Evolutionary conservation across 2,797 vertebrate genomes (phyloP), one percentile per base, ranked within the genome.

Genomic region (Eutrigla gurnardus): DNA sequence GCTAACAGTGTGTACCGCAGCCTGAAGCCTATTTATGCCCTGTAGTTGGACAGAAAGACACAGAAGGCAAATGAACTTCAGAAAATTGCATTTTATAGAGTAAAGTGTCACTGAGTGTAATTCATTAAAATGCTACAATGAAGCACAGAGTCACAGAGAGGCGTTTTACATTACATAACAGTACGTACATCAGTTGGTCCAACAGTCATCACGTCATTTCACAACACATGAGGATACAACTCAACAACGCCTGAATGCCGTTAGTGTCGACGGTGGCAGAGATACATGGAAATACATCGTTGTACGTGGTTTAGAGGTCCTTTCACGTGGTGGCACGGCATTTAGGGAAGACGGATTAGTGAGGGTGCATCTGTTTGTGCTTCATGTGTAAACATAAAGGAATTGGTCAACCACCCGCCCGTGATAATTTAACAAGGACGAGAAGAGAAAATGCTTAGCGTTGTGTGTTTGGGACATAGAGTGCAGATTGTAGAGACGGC

Each of bases 301-400:
- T 42, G 3, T 25, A 25, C 25, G 25, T 25, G 25, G 25, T 25
- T 25, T 25, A 25, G 0, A 39, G n/a, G 60, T 80, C 11, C 42
- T 72, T 78, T 73, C 18, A 69, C n/a, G 57, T 45, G 35, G 80
- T 83, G 82, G 81, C 85, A 78, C 68, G 0, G 70, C 0, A 58
- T 77, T 67, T 63, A 60, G 66, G 45, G 4, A n/a, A 5, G 6
- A 18, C 50, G 45, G 62, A 40, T 33, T 40, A 8, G 39, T n/a
- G 32, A 60, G 10, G 40, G 45, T 59, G 32, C 17, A 43, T 54
- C 7, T 59, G 49, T 54, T 39, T 39, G 3, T 70, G 33, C 37
- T 66, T 12, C 36, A 39, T 76, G 75, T 59, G 66, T 65, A 70
- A 84, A 68, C 55, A 73, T 77, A 66, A 67, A 69, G 62, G 46